Conservation (phyloP, 2,113 vertebrate species). For the Heptranchias perlo region DNA sequence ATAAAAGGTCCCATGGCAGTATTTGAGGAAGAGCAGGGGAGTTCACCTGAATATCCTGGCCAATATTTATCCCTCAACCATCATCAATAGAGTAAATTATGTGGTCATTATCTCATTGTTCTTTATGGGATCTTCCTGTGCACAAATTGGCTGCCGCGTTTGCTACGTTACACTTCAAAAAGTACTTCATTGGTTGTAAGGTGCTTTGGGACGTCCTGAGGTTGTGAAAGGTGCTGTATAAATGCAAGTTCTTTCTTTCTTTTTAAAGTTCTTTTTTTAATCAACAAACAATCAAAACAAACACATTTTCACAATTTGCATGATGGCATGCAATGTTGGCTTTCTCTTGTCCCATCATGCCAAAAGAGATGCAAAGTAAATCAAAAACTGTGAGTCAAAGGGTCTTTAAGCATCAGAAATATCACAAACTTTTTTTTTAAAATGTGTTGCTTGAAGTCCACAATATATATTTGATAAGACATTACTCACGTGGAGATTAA, state of each 20-base stretch:
- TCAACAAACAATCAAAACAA: background rate
- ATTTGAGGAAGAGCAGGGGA: background rate
- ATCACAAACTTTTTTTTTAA: background rate
- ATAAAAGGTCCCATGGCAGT: background rate
- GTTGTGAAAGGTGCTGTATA: background rate
- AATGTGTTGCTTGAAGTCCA: background rate
- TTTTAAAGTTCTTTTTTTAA: background rate
- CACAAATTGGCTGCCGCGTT: no score
- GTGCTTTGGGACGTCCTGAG: no score
- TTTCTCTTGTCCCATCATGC: background rate
- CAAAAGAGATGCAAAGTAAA: background rate
- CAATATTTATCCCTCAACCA: background rate
- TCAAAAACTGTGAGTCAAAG: background rate
- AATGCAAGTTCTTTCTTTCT: background rate
- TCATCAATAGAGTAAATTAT: no score
- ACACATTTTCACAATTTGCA: background rate
- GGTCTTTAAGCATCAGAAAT: background rate
- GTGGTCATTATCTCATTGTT: no score
- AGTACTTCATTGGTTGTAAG: no score
- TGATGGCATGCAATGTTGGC: background rate
- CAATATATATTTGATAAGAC: background rate
- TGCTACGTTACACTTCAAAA: no score
- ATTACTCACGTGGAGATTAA: background rate
- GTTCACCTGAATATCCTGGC: background rate
- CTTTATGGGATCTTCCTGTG: no score